phyloP scores from a whole-genome alignment of 92 coral and sea anemone genomes.

The Desmophyllum pertusum region DNA sequence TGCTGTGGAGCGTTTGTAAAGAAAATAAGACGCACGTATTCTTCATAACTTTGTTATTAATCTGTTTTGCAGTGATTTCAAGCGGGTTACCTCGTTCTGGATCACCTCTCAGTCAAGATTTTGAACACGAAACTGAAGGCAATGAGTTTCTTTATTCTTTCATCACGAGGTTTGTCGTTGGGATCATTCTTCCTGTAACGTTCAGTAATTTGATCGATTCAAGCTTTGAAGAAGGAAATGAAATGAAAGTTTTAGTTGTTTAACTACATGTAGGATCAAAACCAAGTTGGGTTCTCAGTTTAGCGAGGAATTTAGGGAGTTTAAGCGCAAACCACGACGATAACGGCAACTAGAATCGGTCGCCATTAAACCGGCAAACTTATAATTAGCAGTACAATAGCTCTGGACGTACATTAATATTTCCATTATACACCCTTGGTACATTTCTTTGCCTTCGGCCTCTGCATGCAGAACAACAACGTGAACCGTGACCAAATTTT shows the following conservation, averaged over 20 bases:
- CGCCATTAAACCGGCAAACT: too few species aligned
- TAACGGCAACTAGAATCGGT: too few species aligned
- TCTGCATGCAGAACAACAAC: too few species aligned
- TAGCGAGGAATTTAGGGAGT: too few species aligned
- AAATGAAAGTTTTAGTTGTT: neutral
- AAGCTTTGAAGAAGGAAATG: neutral
- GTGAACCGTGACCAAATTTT: too few species aligned
- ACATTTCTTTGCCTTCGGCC: too few species aligned
- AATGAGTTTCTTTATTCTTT: neutral
- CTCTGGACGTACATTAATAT: too few species aligned
- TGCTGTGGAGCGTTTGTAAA: neutral
- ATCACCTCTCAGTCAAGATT: neutral
- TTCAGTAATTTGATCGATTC: neutral
- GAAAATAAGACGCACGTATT: neutral
- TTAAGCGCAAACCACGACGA: too few species aligned
- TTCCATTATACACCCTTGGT: too few species aligned
- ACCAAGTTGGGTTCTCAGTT: too few species aligned
- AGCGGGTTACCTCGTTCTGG: neutral
- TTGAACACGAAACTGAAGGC: neutral
- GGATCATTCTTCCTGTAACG: neutral
- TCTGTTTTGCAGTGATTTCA: neutral
- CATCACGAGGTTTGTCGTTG: neutral
- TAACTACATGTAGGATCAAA: neutral
- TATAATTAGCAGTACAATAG: too few species aligned
- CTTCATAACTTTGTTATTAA: neutral